Conservation (phyloP, 2,888 invertebrate genomes). For the Microctonus hyperodae region DNA sequence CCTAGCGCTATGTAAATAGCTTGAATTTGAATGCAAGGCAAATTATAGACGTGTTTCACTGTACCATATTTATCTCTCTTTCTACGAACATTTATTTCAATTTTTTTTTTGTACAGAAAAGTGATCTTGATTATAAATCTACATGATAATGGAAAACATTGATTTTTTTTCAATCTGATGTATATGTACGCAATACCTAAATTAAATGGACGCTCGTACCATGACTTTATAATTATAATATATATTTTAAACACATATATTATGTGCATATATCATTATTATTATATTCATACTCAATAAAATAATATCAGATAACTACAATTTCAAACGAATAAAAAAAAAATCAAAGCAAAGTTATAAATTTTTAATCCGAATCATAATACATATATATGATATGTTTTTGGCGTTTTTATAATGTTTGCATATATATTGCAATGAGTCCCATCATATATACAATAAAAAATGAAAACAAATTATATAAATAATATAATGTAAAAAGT, state of each 20-base stretch:
- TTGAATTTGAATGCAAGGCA: no score
- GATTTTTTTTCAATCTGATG: slow-evolving; percentile 41
- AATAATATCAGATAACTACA: no score
- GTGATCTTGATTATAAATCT: slow-evolving; percentile 38
- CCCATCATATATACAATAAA: neutral
- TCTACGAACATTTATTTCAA: slow-evolving; percentile 37
- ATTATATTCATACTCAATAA: no score
- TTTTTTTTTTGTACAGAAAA: slow-evolving; percentile 38
- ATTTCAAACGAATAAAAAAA: neutral
- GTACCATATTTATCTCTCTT: neutral
- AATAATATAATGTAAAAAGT: neutral
- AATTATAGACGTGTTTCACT: no score
- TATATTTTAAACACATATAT: no score
- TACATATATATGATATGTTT: slow-evolving; percentile 24
- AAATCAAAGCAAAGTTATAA: neutral
- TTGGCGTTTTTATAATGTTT: slow-evolving; percentile 5
- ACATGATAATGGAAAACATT: slow-evolving; percentile 59
- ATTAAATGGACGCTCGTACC: slow-evolving; percentile 3
- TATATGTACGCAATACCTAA: neutral
- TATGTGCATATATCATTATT: no score
- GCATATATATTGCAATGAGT: slow-evolving; percentile 31
- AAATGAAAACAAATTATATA: slow-evolving; percentile 4
- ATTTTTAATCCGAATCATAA: neutral
- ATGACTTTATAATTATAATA: no score
- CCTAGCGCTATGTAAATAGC: no score